Conservation (phyloP, 2,797 vertebrate genomes). For the Takifugu ocellatus region DNA sequence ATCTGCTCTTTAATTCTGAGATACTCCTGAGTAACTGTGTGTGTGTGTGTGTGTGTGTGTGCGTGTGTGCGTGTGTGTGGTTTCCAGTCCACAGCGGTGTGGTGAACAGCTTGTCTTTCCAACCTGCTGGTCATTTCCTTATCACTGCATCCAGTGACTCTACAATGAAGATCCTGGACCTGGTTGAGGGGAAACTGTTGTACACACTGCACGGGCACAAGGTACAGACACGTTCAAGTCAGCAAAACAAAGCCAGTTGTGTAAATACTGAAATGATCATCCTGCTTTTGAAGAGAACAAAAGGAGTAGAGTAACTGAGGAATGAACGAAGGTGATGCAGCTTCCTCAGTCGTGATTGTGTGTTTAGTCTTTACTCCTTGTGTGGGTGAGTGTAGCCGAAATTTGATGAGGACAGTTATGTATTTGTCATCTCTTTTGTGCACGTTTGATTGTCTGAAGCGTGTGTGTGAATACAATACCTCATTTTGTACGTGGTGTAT, state of each 20-base stretch:
- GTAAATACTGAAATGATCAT: no score
- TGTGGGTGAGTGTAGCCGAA: slow-evolving; percentile 5
- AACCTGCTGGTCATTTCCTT: slow-evolving; percentile 89
- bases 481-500: slow-evolving; percentile 59
- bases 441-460: slow-evolving; percentile 37
- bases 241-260: no score
- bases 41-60: slow-evolving; percentile 24
- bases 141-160: slow-evolving; percentile 92
- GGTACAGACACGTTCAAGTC: slow-evolving; percentile 65
- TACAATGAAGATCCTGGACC: slow-evolving; percentile 92
- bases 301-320: background rate
- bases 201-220: slow-evolving; percentile 96
- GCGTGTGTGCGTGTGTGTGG: slow-evolving; percentile 24
- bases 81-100: slow-evolving; percentile 85
- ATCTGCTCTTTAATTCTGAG: background rate
- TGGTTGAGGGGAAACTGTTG: slow-evolving; percentile 90
- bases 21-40: background rate
- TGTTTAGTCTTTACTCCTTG: slow-evolving; percentile 1
- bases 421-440: slow-evolving; percentile 52
- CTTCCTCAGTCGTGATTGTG: slow-evolving; percentile 16
- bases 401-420: slow-evolving; percentile 16
- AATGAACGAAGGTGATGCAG: slow-evolving; percentile 3
- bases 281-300: background rate
- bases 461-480: slow-evolving; percentile 23
- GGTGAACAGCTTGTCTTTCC: slow-evolving; percentile 91